Base-by-base conservation (phyloP, 2,888 invertebrate species). In the Masnerella sp. region DNA sequence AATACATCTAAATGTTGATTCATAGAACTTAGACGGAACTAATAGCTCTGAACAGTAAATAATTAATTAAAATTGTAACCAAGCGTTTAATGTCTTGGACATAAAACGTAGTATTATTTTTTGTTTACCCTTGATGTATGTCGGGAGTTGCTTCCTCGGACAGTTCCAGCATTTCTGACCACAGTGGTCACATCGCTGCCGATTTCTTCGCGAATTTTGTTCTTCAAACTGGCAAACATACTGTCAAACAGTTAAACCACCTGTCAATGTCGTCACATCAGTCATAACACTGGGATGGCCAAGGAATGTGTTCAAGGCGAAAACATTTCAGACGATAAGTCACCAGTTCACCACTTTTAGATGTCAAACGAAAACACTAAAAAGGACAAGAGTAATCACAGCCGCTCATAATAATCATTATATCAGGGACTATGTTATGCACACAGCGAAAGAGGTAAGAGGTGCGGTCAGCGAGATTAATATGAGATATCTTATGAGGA, bases 191-290 rank as follows among this genome's bases (percentile, higher is more conserved):
- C 89, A 87, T 95, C 95, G 85, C 92, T 94, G 49, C 95, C 95
- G 76, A 95, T 95, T 89, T 96, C 96, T 87, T 95, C 95, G 80
- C 94, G 93, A 80, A 96, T 95, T 90, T 95, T 95, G 88, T 95
- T 95, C 88, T 96, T 96, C 77, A 96, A 88, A 83, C 94, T 94
- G 52, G 95, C 93, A 88, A 96, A 96, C 96, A 96, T 96, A 54
- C 30, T 70, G 70, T 9, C 32, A 9, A 32, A 12, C 20, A 14
- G 18, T 30, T 2, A 9, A 51, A 49, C 67, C 62, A 76, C 64
- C 72, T 59, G 75, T 62, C 79, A 81, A 81, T 78, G 81, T 78
- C 79, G 82, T 79, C 75, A 77, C 77, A 70, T 77, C 72, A 47
- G 45, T 65, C 47, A 45, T 62, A 68, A 70, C 42, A 2, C 34